Conservation (phyloP, 2,797 vertebrate species). For the Holocentrus rufus region DNA sequence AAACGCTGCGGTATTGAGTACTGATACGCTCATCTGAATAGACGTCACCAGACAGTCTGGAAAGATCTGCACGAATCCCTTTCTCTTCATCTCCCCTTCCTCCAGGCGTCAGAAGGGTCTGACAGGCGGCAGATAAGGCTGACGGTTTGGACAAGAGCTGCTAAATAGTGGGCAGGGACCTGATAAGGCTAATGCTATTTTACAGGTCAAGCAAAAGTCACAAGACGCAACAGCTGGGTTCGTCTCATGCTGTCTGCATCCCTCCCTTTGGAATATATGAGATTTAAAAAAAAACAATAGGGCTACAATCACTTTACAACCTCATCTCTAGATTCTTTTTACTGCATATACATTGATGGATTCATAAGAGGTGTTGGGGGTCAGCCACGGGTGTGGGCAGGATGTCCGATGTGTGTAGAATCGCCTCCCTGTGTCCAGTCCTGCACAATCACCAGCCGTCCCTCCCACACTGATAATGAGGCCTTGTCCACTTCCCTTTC, state of each 20-base stretch:
- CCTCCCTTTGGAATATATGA: background rate
- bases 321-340: constrained; percentile 15
- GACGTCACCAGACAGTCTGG: constrained; percentile 9
- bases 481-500: constrained; percentile 73
- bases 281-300: background rate
- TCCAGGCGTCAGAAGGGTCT: constrained; percentile 44
- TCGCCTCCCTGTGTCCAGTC: constrained; percentile 58
- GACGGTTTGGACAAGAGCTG: constrained; percentile 53
- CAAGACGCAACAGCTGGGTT: background rate
- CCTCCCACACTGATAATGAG: constrained; percentile 70
- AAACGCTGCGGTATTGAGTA: constrained; percentile 11
- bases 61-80: constrained; percentile 12
- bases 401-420: constrained; percentile 75
- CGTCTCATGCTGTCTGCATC: background rate
- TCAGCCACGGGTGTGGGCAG: constrained; percentile 68
- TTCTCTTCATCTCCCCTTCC: constrained; percentile 35
- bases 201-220: constrained; percentile 29
- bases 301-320: background rate
- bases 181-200: constrained; percentile 47
- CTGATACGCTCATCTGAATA: constrained; percentile 27
- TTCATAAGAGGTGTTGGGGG: constrained; percentile 47
- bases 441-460: constrained; percentile 52
- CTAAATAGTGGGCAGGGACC: constrained; percentile 45
- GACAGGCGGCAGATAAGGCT: constrained; percentile 64
- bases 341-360: constrained; percentile 39